A percentile compares a stretch with the other conserved stretches of the same genome.
These are phyloP conservation scores for Gambusia affinis DNA, from an alignment of 2,113 vertebrate genomes.

Conservation along the genomic window DNA sequence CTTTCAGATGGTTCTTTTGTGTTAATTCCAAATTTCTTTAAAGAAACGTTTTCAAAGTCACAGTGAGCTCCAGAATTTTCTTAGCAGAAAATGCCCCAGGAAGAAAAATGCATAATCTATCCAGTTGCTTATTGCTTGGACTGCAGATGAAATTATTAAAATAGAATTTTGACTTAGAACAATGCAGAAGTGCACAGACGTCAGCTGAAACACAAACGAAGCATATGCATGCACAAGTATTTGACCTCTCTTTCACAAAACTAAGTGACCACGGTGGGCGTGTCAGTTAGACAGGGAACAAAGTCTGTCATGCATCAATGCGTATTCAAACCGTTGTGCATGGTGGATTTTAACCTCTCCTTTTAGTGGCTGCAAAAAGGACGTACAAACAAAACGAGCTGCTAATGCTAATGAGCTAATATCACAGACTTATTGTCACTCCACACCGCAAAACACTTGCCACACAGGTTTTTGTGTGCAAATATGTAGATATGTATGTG, in stretches of 20 bases:
- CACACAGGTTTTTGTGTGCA: slow-evolving; percentile 4
- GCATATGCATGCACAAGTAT: not conserved
- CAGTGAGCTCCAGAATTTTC: not conserved
- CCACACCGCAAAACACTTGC: slow-evolving; percentile 19
- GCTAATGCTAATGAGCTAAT: slow-evolving; percentile 42
- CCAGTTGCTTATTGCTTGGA: slow-evolving; percentile 1
- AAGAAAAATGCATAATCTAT: not conserved
- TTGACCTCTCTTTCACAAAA: slow-evolving; percentile 27
- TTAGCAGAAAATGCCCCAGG: not conserved
- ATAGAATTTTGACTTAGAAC: slow-evolving; percentile 46
- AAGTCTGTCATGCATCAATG: slow-evolving; percentile 34
- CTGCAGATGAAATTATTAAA: slow-evolving; percentile 27
- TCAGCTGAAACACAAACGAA: slow-evolving; percentile 32
- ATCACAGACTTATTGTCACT: slow-evolving; percentile 37
- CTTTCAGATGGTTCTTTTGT: not conserved
- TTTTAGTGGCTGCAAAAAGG: slow-evolving; percentile 16
- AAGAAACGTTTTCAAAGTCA: not conserved
- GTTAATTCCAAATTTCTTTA: not conserved
- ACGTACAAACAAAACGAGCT: slow-evolving; percentile 17
- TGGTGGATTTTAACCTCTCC: slow-evolving; percentile 12
- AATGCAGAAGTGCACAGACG: slow-evolving; percentile 20
- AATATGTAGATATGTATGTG: slow-evolving; percentile 4
- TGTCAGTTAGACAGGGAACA: slow-evolving; percentile 58
- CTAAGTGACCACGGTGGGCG: slow-evolving; percentile 56
- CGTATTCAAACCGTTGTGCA: slow-evolving; percentile 19